Conservation (phyloP, 1,140 invertebrate genomes). For the Calephelis virginiensis region DNA sequence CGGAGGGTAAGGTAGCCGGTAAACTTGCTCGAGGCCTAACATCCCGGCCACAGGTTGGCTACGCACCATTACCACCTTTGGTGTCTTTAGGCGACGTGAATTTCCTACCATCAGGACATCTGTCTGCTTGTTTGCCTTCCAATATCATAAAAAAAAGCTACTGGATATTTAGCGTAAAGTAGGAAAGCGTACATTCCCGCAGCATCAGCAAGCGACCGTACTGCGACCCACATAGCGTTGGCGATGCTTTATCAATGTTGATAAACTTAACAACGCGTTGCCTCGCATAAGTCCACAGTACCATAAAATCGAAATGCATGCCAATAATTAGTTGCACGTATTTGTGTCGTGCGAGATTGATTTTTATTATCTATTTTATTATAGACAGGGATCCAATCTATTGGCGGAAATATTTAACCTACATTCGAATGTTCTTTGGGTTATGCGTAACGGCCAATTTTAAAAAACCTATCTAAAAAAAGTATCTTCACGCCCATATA, state of each 20-base stretch:
- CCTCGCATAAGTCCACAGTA: slow-evolving; percentile 28
- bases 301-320: slow-evolving; percentile 47
- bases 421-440: too few relatives aligned
- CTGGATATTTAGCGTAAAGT: slow-evolving; percentile 17
- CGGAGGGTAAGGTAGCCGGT: too few relatives aligned
- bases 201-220: slow-evolving; percentile 22
- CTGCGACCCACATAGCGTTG: slow-evolving; percentile 53
- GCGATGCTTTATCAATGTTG: slow-evolving; percentile 56
- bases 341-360: slow-evolving; percentile 12
- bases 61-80: too few relatives aligned
- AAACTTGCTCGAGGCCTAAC: too few relatives aligned
- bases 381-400: too few relatives aligned
- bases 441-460: too few relatives aligned
- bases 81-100: too few relatives aligned
- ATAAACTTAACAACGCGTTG: slow-evolving; percentile 56
- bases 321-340: slow-evolving; percentile 28
- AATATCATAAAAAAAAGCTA: not conserved
- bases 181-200: not conserved
- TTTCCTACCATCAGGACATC: too few relatives aligned
- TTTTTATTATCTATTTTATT: slow-evolving; percentile 11
- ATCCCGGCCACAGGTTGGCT: too few relatives aligned
- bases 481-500: too few relatives aligned
- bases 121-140: not conserved
- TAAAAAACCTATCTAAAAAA: too few relatives aligned
- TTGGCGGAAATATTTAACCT: too few relatives aligned